phyloP scores from a whole-genome alignment of 2,797 vertebrate genomes.

The Nothura maculosa region DNA sequence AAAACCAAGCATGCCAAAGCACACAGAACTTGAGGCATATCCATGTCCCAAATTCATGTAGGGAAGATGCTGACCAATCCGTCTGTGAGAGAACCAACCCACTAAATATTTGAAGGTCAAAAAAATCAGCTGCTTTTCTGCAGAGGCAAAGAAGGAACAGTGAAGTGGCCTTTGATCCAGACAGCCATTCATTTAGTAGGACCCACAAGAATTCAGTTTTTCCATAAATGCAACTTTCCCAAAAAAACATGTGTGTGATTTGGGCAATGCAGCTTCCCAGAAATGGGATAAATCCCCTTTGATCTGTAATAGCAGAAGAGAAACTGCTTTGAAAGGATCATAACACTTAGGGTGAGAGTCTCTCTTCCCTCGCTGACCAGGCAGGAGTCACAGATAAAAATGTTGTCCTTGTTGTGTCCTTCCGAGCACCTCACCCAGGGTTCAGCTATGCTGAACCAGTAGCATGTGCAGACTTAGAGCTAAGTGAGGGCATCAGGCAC shows the following conservation, averaged over 20 bases:
- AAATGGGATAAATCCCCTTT: conserved; percentile 24
- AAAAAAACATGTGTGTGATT: neutral
- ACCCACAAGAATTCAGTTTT: neutral
- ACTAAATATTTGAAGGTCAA: neutral
- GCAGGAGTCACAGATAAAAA: neutral
- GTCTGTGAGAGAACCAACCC: neutral
- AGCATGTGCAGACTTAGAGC: neutral
- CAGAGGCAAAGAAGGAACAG: neutral
- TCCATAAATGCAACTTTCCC: conserved; percentile 17
- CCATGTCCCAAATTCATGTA: neutral
- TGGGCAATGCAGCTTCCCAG: conserved; percentile 29
- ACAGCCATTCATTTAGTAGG: neutral
- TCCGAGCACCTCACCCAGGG: neutral
- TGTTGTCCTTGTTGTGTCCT: neutral
- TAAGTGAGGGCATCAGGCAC: neutral
- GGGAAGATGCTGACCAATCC: neutral
- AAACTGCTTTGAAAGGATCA: neutral
- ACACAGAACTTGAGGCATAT: neutral
- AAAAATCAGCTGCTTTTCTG: neutral
- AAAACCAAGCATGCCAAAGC: neutral
- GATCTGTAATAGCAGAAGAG: neutral
- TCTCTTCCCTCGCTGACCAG: neutral
- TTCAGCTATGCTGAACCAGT: neutral
- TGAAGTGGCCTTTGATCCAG: neutral
- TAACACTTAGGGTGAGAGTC: neutral